phyloP scores from a whole-genome alignment of 2,113 vertebrate genomes.

The Piaya cayana region DNA sequence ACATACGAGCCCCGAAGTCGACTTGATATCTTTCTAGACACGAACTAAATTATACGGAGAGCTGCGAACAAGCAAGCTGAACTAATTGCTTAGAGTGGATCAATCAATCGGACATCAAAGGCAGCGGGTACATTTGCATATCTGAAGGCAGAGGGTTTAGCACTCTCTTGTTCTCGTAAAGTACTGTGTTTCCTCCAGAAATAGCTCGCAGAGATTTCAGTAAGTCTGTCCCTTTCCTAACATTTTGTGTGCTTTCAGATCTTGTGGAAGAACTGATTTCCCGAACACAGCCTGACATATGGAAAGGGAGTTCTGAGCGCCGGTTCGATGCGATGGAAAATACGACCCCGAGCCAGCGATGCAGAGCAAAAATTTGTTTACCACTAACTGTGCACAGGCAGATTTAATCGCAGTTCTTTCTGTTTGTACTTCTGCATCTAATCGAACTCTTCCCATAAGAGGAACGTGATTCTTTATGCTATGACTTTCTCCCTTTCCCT shows the following conservation, averaged over 20 bases:
- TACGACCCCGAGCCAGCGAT: rapidly evolving
- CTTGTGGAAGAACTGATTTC: neutral
- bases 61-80: neutral
- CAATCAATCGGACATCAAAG: neutral
- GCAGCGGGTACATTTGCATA: neutral
- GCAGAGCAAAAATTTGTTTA: neutral
- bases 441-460: neutral
- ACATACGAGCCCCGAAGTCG: rapidly evolving
- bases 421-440: neutral
- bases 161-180: neutral
- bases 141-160: neutral
- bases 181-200: rapidly evolving
- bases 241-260: neutral
- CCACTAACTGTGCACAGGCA: neutral
- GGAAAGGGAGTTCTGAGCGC: neutral
- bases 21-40: neutral
- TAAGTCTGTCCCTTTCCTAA: neutral
- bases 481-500: neutral
- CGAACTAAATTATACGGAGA: neutral
- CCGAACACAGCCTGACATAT: neutral
- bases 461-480: neutral
- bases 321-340: rapidly evolving
- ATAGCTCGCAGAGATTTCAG: neutral
- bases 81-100: neutral
- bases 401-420: neutral